Conservation (phyloP, 1,140 invertebrate genomes). For the Propsilocerus akamusi region DNA sequence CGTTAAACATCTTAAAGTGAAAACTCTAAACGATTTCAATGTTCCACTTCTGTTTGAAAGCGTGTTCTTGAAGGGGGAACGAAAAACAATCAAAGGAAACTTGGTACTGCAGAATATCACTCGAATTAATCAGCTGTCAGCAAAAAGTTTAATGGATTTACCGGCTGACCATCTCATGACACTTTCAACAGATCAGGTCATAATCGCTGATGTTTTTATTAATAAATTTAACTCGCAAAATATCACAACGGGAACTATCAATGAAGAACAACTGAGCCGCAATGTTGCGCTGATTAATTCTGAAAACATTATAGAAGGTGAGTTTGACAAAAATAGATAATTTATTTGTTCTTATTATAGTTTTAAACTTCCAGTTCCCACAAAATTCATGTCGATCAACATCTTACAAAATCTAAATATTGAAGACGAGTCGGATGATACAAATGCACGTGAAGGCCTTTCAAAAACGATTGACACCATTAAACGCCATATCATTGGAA, state of each 20-base stretch:
- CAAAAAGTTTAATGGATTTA: neutral
- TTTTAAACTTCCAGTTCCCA: too few relatives aligned
- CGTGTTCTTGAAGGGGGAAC: neutral
- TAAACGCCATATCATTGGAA: neutral
- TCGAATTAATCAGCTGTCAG: neutral
- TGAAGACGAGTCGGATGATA: neutral
- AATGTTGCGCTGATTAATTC: neutral
- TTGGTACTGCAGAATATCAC: neutral
- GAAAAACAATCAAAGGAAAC: neutral
- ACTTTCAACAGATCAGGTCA: neutral
- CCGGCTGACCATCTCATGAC: neutral
- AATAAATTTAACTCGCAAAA: neutral
- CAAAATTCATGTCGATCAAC: neutral
- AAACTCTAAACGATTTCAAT: neutral
- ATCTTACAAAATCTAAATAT: neutral
- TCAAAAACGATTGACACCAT: neutral
- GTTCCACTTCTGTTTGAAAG: neutral
- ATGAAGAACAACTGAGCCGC: neutral
- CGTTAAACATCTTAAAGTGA: neutral
- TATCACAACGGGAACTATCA: neutral
- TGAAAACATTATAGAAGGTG: neutral
- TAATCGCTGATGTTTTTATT: neutral
- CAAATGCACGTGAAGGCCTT: neutral
- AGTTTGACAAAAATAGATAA: too few relatives aligned
- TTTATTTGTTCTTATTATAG: too few relatives aligned